Conservation (phyloP, 2,113 vertebrate species). For the Eubucco bourcierii region DNA sequence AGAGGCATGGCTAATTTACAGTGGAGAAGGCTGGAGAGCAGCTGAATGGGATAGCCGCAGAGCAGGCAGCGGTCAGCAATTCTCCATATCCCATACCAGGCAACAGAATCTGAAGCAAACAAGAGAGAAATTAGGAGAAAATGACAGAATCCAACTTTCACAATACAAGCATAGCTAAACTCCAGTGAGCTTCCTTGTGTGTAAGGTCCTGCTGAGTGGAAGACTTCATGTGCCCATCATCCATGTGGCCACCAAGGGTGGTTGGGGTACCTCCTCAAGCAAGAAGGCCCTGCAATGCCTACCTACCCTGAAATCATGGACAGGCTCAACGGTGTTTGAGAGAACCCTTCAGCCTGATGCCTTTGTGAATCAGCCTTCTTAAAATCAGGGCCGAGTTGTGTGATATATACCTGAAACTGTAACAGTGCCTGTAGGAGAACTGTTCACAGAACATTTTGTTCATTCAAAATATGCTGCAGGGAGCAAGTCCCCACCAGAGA, state of each 20-base stretch:
- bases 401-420: not conserved
- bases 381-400: not conserved
- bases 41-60: not conserved
- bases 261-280: not conserved
- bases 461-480: not conserved
- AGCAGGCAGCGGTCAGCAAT: not conserved
- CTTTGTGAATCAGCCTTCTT: not conserved
- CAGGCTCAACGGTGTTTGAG: not conserved
- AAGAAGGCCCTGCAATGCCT: not conserved
- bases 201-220: not conserved
- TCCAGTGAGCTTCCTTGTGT: not conserved
- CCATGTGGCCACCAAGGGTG: not conserved
- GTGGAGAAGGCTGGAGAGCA: not conserved
- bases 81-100: not conserved
- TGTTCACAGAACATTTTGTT: not conserved
- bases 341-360: not conserved
- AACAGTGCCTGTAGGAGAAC: not conserved
- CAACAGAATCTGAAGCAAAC: not conserved
- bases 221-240: not conserved
- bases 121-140: not conserved
- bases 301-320: not conserved
- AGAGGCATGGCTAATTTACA: not conserved
- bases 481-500: rapidly evolving
- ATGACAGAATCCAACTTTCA: not conserved
- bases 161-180: not conserved